Base-by-base conservation (phyloP, 2,797 vertebrate genomes). In the Enoplosus armatus region DNA sequence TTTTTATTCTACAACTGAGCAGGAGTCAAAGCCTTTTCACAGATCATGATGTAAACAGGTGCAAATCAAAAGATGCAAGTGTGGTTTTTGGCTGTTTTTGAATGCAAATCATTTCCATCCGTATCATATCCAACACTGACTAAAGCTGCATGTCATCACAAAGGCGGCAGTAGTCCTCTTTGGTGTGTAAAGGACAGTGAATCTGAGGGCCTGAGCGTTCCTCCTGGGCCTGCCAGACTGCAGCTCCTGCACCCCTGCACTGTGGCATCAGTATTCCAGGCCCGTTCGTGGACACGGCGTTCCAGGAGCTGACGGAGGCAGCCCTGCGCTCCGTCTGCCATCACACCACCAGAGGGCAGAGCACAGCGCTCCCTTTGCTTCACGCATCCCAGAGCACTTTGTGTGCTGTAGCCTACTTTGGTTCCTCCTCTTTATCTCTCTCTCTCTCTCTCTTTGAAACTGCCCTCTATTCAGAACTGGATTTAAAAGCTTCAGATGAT, bases 201-300 rank as follows among this genome's bases (percentile, higher is more conserved):
- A 62, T 35, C 54, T 41, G 58, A 66, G 75, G 50, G 53, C 64
- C 43, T 39, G 53, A 69, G 48, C 5, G 45, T 47, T 79, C 70
- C 63, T 86, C 85, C 7, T 2, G 75, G 76, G 73, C 58, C 61
- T 74, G 85, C 35, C 84, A 82, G 77, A 91, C 89, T 90, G 94
- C 93, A 92, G 93, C 88, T 88, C 85, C 83, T 83, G 91, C 92
- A 91, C 86, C 89, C 83, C 91, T 93, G 93, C 94, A 91, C 91
- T 67, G 93, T 80, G 88, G 83, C 87, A 95, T 96, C 95, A 94
- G 94, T 95, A 95, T 95, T 95, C 93, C 77, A 77, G 84, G 77
- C 89, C 90, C 86, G 91, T 94, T 71, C 88, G 27, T 90, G 93
- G 94, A 95, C 93, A 93, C 90, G 12, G 84, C 88, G 91, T 92